Percentiles rank a stretch among this genome's conserved stretches.
Evolutionary conservation across 2,113 vertebrate genomes (phyloP).

Genomic region (Equus quagga): DNA sequence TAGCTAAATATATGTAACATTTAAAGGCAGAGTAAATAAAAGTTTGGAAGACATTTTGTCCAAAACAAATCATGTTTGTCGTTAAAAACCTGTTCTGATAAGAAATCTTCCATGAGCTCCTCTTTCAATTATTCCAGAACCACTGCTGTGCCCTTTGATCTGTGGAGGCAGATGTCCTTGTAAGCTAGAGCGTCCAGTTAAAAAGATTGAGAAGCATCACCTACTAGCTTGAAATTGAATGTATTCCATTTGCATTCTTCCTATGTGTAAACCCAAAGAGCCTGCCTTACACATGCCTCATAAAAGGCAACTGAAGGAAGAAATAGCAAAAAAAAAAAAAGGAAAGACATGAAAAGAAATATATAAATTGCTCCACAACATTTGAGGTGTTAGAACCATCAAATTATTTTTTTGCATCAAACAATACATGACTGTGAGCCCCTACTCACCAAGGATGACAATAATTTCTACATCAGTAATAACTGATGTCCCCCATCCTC

Average conservation of each 20-base stretch:
- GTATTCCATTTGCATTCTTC: conserved; percentile 10
- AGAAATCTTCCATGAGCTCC: background rate
- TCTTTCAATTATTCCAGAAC: background rate
- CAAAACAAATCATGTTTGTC: background rate
- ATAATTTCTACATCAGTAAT: background rate
- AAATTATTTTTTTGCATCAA: conserved; percentile 7
- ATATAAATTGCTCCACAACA: background rate
- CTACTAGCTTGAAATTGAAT: background rate
- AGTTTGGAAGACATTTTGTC: background rate
- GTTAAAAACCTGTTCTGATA: background rate
- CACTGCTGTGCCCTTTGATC: background rate
- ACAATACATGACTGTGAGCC: background rate
- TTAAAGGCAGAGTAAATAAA: conserved; percentile 53
- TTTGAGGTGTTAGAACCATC: background rate
- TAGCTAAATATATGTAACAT: background rate
- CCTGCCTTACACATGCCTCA: background rate
- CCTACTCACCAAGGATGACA: background rate
- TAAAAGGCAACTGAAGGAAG: background rate
- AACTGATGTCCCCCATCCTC: background rate
- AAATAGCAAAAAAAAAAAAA: background rate
- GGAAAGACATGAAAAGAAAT: background rate
- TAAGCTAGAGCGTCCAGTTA: background rate
- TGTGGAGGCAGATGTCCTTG: background rate
- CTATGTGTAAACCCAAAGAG: background rate
- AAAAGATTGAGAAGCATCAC: background rate